Evolutionary conservation across 2,797 vertebrate genomes (phyloP).

Genomic region (Cynodonichthys magdalenae): DNA sequence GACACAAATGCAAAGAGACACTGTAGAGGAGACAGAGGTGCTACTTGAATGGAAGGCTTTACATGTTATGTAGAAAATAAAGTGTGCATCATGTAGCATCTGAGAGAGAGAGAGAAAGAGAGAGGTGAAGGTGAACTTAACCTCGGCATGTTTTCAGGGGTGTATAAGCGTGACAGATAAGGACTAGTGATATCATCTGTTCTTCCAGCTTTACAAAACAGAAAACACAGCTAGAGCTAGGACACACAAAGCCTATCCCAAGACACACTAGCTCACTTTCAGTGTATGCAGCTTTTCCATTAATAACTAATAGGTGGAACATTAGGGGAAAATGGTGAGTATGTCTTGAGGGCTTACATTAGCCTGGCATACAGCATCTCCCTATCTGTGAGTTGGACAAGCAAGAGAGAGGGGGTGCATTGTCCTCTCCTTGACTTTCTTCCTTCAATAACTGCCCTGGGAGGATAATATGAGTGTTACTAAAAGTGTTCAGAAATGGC

Average conservation of each 20-base stretch:
- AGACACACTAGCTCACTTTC: slow-evolving; percentile 67
- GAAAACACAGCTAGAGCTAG: slow-evolving; percentile 40
- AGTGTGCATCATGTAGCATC: slow-evolving; percentile 51
- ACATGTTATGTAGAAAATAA: slow-evolving; percentile 25
- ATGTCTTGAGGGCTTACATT: slow-evolving; percentile 75
- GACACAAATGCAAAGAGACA: slow-evolving; percentile 9
- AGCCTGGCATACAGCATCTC: slow-evolving; percentile 62
- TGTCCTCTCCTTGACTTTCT: slow-evolving; percentile 69
- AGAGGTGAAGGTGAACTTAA: slow-evolving; percentile 34
- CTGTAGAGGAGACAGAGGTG: background rate
- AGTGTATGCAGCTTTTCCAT: slow-evolving; percentile 62
- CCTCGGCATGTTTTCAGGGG: slow-evolving; percentile 37
- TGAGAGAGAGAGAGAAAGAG: slow-evolving; percentile 9
- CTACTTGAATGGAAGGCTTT: slow-evolving; percentile 8
- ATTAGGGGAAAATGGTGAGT: slow-evolving; percentile 68
- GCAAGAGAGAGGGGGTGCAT: slow-evolving; percentile 27
- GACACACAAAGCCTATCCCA: slow-evolving; percentile 48
- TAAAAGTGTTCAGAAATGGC: slow-evolving; percentile 53
- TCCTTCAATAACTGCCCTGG: slow-evolving; percentile 56
- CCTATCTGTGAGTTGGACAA: slow-evolving; percentile 62
- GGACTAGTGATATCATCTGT: slow-evolving; percentile 43
- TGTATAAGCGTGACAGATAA: slow-evolving; percentile 44
- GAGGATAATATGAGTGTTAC: slow-evolving; percentile 52
- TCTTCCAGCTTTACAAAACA: slow-evolving; percentile 42
- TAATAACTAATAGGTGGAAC: slow-evolving; percentile 77